Evolutionary conservation across 2,888 invertebrate species (phyloP).

Genomic region (Cantharis rustica): DNA sequence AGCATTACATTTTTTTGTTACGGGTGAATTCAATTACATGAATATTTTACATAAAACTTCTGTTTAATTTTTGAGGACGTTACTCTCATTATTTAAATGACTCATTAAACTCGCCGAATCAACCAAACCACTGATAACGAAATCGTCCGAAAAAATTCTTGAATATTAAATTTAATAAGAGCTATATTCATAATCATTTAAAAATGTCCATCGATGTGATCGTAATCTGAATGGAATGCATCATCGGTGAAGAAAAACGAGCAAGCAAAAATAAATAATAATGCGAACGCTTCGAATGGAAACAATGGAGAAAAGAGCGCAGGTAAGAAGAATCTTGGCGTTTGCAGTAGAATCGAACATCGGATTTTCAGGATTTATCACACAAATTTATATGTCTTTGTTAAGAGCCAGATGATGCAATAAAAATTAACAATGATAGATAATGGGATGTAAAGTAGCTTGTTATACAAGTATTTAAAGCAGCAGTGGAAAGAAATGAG

Average conservation of each 20-base stretch:
- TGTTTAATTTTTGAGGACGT: conserved; percentile 9
- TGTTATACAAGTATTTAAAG: background rate
- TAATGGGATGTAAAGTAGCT: background rate
- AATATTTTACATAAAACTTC: background rate
- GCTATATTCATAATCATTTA: background rate
- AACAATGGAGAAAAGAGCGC: background rate
- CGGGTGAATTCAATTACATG: conserved; percentile 20
- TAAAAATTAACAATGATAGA: background rate
- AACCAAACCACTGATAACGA: background rate
- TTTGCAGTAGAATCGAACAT: background rate
- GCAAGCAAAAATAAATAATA: background rate
- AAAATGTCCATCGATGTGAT: background rate
- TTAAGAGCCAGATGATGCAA: background rate
- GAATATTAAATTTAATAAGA: background rate
- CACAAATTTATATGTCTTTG: background rate
- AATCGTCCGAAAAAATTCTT: background rate
- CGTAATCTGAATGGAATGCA: background rate
- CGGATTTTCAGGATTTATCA: background rate
- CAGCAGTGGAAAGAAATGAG: background rate
- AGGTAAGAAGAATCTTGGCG: background rate
- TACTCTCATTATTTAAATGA: conserved; percentile 9
- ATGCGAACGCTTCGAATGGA: background rate
- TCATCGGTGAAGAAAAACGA: background rate
- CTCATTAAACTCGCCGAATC: background rate
- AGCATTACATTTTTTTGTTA: conserved; percentile 23